Evolutionary conservation across 2,113 vertebrate genomes (phyloP).

Genomic region (Macrotus californicus): DNA sequence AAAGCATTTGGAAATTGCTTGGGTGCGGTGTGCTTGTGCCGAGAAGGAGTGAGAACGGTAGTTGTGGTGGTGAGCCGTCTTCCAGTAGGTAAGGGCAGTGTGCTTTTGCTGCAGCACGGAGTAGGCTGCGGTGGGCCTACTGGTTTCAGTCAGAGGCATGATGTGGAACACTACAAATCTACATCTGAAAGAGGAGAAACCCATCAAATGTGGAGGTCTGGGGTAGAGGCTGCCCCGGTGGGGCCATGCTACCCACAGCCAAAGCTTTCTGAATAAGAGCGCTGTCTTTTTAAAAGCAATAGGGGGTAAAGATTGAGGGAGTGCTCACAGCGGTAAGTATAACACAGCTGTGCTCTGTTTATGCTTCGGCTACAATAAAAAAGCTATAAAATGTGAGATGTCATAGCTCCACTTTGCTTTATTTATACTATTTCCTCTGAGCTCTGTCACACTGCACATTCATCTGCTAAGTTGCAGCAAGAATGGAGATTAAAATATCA

Average conservation of each 20-base stretch:
- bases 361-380: conserved; percentile 86
- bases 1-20: conserved; percentile 18
- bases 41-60: background rate
- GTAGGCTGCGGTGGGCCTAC: background rate
- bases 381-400: conserved; percentile 88
- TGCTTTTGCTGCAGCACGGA: fast-evolving
- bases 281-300: conserved; percentile 78
- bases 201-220: background rate
- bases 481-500: conserved; percentile 88
- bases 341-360: conserved; percentile 90
- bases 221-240: conserved; percentile 22
- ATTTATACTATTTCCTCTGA: conserved; percentile 88
- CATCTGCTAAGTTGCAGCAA: conserved; percentile 85
- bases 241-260: conserved; percentile 3
- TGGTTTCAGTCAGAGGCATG: background rate
- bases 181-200: conserved; percentile 1
- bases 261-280: conserved; percentile 44
- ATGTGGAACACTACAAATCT: background rate
- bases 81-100: background rate
- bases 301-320: conserved; percentile 75
- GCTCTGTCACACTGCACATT: conserved; percentile 86
- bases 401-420: conserved; percentile 87
- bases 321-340: conserved; percentile 81
- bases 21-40: background rate
- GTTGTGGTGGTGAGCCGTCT: background rate